Evolutionary conservation across 2,113 vertebrate species (phyloP).

Genomic region (Brachyistius frenatus): DNA sequence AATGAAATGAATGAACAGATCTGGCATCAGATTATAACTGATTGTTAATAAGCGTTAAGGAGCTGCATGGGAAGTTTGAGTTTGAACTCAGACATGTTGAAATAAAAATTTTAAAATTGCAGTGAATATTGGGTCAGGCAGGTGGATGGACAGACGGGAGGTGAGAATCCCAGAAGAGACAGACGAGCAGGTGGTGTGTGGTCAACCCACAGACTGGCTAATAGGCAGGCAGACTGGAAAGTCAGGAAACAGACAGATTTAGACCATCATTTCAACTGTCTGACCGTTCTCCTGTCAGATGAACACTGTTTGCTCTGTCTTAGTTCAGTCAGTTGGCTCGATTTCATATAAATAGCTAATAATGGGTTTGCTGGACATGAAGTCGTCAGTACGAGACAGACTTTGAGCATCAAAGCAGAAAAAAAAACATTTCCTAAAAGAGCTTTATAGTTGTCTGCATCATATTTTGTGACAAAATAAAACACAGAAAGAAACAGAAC

Average conservation of each 20-base stretch:
- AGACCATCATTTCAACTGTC: constrained; percentile 50
- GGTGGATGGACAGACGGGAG: background rate
- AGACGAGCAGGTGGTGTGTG: constrained; percentile 45
- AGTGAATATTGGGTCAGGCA: constrained; percentile 2
- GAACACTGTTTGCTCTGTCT: constrained; percentile 20
- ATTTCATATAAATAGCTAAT: constrained; percentile 16
- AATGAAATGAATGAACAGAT: background rate
- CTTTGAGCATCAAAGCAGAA: constrained; percentile 7
- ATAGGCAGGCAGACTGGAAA: constrained; percentile 36
- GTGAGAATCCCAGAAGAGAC: constrained; percentile 1
- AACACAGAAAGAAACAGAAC: background rate
- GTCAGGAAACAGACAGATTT: constrained; percentile 49
- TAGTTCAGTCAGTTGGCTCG: constrained; percentile 17
- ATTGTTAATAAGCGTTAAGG: background rate
- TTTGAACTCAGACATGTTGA: background rate
- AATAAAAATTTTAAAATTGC: background rate
- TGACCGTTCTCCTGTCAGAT: constrained; percentile 35
- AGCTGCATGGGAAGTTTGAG: background rate
- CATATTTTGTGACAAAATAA: constrained; percentile 12
- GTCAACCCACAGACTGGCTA: constrained; percentile 38
- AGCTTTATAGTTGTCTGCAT: background rate
- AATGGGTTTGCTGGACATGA: background rate
- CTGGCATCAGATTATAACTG: background rate
- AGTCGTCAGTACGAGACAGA: background rate
- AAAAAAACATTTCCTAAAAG: background rate